These are phyloP conservation scores for Drosophila obscura DNA, from an alignment of 1,140 invertebrate genomes.

Conservation along the genomic window DNA sequence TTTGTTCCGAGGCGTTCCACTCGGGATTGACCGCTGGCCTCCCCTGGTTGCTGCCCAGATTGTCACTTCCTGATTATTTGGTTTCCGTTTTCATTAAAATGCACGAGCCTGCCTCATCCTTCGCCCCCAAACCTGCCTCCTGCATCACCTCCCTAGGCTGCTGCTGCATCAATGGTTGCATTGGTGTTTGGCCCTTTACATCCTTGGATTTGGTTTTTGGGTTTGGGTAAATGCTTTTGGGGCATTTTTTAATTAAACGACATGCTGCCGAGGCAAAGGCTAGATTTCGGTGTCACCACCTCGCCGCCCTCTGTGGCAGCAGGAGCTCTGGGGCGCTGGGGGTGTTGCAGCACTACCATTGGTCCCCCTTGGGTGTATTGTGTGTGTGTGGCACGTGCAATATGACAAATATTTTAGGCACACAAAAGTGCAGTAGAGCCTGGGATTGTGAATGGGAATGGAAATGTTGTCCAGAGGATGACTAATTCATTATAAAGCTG, in stretches of 20 bases:
- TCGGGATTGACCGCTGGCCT: slow-evolving; percentile 58
- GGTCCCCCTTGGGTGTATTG: neutral
- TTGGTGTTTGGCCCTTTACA: slow-evolving; percentile 31
- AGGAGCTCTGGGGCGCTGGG: slow-evolving; percentile 33
- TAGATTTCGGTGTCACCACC: slow-evolving; percentile 71
- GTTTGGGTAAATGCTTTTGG: slow-evolving; percentile 78
- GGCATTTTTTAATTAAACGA: slow-evolving; percentile 81
- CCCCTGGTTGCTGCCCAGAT: slow-evolving; percentile 53
- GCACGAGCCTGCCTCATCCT: slow-evolving; percentile 38
- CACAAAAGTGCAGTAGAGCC: slow-evolving; percentile 36
- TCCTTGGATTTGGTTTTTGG: slow-evolving; percentile 22
- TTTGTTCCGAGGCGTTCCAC: slow-evolving; percentile 50
- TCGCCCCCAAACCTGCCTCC: neutral
- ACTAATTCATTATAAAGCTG: slow-evolving; percentile 13
- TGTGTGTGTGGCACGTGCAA: slow-evolving; percentile 59
- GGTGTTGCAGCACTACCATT: slow-evolving; percentile 26
- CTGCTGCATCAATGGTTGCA: slow-evolving; percentile 53
- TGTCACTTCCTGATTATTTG: slow-evolving; percentile 76
- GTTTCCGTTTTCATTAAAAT: slow-evolving; percentile 80
- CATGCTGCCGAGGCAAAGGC: slow-evolving; percentile 31
- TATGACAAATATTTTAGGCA: slow-evolving; percentile 75
- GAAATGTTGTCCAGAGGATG: slow-evolving; percentile 4
- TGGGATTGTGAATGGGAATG: neutral
- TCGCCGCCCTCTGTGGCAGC: slow-evolving; percentile 37
- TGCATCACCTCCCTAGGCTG: slow-evolving; percentile 7